Base-by-base conservation (phyloP, 2,888 invertebrate species). In the Clunio marinus region DNA sequence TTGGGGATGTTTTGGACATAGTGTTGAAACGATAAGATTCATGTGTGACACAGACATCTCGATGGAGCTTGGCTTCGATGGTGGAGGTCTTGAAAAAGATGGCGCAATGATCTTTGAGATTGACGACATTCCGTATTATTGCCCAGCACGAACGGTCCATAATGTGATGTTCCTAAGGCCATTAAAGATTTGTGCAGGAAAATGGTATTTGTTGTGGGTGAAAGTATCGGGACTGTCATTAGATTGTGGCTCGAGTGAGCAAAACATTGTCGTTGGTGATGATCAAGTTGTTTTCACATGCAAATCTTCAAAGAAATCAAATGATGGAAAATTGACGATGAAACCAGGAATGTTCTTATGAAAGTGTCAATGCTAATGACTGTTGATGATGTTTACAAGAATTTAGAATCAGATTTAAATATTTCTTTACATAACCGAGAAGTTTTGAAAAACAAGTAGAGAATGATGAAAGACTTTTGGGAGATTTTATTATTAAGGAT, bases 1-100 rank as follows among this genome's bases (percentile, higher is more conserved):
- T 3, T 98, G 98, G 98, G 97, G 97, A 1, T 98, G 98, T 78
- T 94, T 96, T 0, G 95, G 93, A 0, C 95, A 96, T 76, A 96
- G 96, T 1, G 88, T 97, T 24, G 98, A 98, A 79, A 97, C 97
- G 0, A 89, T 98, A 71, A 84, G 97, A 59, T 97, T 98, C 77
- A 93, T 92, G 86, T 87, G 89, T 63, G 96, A 96, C 76, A 91
- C 92, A 2, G 96, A 98, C 76, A 86, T 97, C 70, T 77, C 93
- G 27, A 79, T 73, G 81, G 93, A 94, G 71, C 86, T 97, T 72
- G 96, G 96, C 1, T 77, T 85, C 7, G 95, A 96, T 69, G 93
- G 94, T 2, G 95, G 95, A 0, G 94, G 95, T 72, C 92, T 94
- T 75, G 97, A 98, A 78, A 87, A 87, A 22, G 96, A 96, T 74